Base-by-base conservation (phyloP, 2,797 vertebrate species). In the Gorsachius magnificus region DNA sequence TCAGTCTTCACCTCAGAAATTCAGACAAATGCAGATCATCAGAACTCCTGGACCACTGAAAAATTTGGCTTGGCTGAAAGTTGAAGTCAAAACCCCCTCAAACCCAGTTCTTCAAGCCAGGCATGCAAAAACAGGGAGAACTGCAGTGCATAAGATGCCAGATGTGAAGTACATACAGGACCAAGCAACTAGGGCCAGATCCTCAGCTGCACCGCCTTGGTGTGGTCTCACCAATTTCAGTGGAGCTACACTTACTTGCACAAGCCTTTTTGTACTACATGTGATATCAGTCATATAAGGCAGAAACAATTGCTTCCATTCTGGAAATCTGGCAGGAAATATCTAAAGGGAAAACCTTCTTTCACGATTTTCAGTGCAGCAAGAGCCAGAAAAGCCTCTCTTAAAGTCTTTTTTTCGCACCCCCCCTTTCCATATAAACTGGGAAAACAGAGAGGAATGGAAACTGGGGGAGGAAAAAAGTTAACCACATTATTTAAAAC, bases 401-500 rank as follows among this genome's bases (percentile, higher is more conserved):
- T 68, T 13, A 50, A 50, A 33, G 48, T 38, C 35, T 41, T 68
- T 87, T 85, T 71, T 79, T 77, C 15, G 69, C 43, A 54, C 18
- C 20, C 50, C 16, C 18, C 35, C 35, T 87, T 85, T 93, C 87
- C 54, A 76, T 76, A 13, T 58, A 56, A 94, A 91, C 22, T 63
- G 35, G 70, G 72, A 76, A 83, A 91, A 85, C 38, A 63, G 64
- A 87, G 18, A 89, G 38, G 51, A 82, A 79, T 65, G 66, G 65
- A 89, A 90, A 72, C 54, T 6, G 22, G 7, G 10, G 31, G 69
- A 77, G 28, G 54, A 26, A 78, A 78, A 68, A 93, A 79, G 43
- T 69, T 76, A 94, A 88, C 65, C 35, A 79, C 56, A 31, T 68
- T 86, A 88, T 81, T 79, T 87, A 83, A 90, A 93, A 91, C 63